Conservation (phyloP, 2,888 invertebrate species). For the Parapristionchus giblindavisi region DNA sequence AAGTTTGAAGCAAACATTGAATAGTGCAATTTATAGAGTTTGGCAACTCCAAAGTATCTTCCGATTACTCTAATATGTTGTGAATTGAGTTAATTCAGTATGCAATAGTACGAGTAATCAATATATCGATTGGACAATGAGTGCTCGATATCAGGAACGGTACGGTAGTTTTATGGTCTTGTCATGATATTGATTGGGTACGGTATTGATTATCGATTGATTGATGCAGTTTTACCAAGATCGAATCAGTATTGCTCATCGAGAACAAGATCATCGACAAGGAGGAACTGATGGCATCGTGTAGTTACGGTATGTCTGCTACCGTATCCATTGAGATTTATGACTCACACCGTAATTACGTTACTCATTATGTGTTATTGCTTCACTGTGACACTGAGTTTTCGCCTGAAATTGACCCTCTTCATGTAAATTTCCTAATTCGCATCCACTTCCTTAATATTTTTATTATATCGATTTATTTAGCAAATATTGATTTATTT, state of each 20-base stretch:
- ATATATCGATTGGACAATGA: slow-evolving; percentile 19
- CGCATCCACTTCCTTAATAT: neutral
- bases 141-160: slow-evolving; percentile 41
- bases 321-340: slow-evolving; percentile 5
- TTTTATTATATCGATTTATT: neutral
- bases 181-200: neutral
- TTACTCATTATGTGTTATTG: no score
- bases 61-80: no score
- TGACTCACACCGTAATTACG: neutral
- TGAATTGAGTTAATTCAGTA: neutral
- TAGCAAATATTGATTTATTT: neutral
- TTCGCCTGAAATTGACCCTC: neutral
- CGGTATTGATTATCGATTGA: neutral
- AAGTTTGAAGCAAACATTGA: no score
- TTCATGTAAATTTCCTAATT: neutral
- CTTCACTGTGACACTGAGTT: no score
- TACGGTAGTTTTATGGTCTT: slow-evolving; percentile 32
- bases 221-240: slow-evolving; percentile 49
- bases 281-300: slow-evolving; percentile 50
- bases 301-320: slow-evolving; percentile 49
- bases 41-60: no score
- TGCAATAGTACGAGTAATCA: slow-evolving; percentile 11
- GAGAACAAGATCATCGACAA: slow-evolving; percentile 56
- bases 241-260: slow-evolving; percentile 63
- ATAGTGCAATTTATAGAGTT: no score